These are phyloP conservation scores for Limanda limanda DNA, from an alignment of 2,113 vertebrate species.

Conservation along the genomic window DNA sequence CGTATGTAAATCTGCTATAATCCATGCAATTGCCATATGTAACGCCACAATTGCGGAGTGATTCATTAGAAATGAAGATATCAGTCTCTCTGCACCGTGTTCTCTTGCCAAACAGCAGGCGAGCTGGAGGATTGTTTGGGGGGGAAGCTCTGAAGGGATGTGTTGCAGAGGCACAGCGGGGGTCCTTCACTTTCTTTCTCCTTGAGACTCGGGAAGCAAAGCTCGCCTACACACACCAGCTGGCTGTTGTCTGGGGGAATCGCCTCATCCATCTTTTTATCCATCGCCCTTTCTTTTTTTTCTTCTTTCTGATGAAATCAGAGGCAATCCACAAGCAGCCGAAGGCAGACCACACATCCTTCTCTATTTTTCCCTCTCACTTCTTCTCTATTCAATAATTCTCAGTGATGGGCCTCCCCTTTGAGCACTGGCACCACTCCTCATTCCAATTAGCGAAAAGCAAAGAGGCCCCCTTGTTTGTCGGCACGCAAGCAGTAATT, in stretches of 20 bases:
- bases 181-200: slow-evolving; percentile 59
- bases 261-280: slow-evolving; percentile 58
- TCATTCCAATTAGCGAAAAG: slow-evolving; percentile 74
- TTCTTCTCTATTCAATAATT: slow-evolving; percentile 68
- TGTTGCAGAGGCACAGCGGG: slow-evolving; percentile 57
- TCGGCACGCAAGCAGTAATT: slow-evolving; percentile 74
- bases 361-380: slow-evolving; percentile 2
- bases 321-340: slow-evolving; percentile 77
- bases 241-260: slow-evolving; percentile 72
- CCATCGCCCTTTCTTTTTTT: background rate
- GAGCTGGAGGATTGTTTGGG: slow-evolving; percentile 52
- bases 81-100: slow-evolving; percentile 19
- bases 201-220: slow-evolving; percentile 48
- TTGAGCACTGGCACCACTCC: slow-evolving; percentile 60
- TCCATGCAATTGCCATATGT: slow-evolving; percentile 19
- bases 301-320: slow-evolving; percentile 78
- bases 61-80: slow-evolving; percentile 42
- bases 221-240: slow-evolving; percentile 73
- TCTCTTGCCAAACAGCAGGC: slow-evolving; percentile 38
- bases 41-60: background rate
- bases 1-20: slow-evolving; percentile 21
- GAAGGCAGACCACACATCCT: slow-evolving; percentile 65
- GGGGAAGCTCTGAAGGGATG: slow-evolving; percentile 45
- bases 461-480: slow-evolving; percentile 78
- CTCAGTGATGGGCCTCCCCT: slow-evolving; percentile 68